phyloP scores from a whole-genome alignment of 1,140 invertebrate species.

The Diorhabda elongata region DNA sequence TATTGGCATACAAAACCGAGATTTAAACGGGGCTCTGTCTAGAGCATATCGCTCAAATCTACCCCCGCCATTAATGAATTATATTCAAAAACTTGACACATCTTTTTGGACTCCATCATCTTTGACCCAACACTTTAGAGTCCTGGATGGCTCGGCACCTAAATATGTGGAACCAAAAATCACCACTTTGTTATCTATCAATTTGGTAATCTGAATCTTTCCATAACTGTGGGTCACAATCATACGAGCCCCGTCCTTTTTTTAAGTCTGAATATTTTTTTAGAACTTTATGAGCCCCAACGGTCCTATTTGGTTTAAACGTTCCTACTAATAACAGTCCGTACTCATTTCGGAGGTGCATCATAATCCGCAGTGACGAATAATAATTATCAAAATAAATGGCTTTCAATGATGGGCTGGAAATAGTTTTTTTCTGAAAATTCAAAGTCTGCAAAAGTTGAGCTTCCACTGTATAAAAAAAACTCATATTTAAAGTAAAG shows the following conservation, averaged over 20 bases:
- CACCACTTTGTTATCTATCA: constrained; percentile 30
- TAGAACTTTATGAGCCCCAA: neutral
- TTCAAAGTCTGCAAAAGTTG: constrained; percentile 6
- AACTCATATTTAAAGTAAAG: constrained; percentile 44
- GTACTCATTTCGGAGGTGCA: neutral
- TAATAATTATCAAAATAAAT: constrained; percentile 23
- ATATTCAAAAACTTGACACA: constrained; percentile 43
- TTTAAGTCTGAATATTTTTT: constrained; percentile 6
- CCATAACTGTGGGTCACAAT: constrained; percentile 19
- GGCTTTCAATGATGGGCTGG: neutral
- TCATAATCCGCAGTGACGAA: constrained; percentile 3
- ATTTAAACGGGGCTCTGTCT: constrained; percentile 30
- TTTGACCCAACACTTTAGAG: constrained; percentile 39
- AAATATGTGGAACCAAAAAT: constrained; percentile 32
- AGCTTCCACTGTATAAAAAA: constrained; percentile 38
- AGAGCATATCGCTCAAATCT: constrained; percentile 22
- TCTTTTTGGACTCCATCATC: constrained; percentile 34
- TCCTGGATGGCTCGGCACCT: constrained; percentile 36
- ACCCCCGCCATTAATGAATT: constrained; percentile 27
- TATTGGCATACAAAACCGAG: constrained; percentile 32
- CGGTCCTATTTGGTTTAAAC: constrained; percentile 6
- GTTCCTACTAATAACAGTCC: constrained; percentile 16
- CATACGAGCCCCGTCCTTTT: constrained; percentile 20
- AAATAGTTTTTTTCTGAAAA: neutral
- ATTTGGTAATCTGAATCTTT: constrained; percentile 27